Evolutionary conservation across 2,113 vertebrate species (phyloP).

Genomic region (Conger conger): DNA sequence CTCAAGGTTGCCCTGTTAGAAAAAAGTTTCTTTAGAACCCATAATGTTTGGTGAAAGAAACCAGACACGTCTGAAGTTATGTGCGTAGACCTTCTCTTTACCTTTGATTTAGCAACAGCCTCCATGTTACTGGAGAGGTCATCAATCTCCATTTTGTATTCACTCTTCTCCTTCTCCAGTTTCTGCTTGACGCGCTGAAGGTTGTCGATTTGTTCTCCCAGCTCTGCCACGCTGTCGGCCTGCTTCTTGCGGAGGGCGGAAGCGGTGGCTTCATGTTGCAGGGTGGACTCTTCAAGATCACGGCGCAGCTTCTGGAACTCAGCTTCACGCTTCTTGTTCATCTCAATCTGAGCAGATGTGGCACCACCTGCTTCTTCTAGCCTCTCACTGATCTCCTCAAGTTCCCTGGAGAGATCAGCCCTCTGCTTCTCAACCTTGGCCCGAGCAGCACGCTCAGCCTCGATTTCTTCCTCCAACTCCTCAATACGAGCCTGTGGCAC

Average conservation of each 20-base stretch:
- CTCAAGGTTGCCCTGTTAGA: conserved; percentile 78
- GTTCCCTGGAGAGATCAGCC: conserved; percentile 65
- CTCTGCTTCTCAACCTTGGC: conserved; percentile 79
- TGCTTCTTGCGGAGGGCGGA: conserved; percentile 77
- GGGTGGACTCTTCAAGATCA: conserved; percentile 74
- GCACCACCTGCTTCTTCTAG: conserved; percentile 88
- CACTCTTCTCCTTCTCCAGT: conserved; percentile 90
- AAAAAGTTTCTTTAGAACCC: not conserved
- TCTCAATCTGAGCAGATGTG: conserved; percentile 79
- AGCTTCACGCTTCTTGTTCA: conserved; percentile 90
- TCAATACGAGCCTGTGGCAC: conserved; percentile 65
- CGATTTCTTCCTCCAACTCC: conserved; percentile 83
- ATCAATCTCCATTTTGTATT: conserved; percentile 88
- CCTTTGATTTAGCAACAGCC: conserved; percentile 77
- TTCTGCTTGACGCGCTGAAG: conserved; percentile 88
- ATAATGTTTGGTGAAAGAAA: not conserved
- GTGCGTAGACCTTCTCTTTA: conserved; percentile 16
- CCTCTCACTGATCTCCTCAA: conserved; percentile 73
- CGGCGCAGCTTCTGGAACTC: conserved; percentile 84
- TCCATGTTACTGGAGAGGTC: conserved; percentile 84
- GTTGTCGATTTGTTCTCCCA: conserved; percentile 87
- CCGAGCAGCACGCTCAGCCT: conserved; percentile 76
- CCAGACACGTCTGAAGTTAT: not conserved
- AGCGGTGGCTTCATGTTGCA: conserved; percentile 78
- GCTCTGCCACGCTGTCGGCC: conserved; percentile 79